These are phyloP conservation scores for Uria lomvia DNA, from an alignment of 2,113 vertebrate species.

Conservation along the genomic window DNA sequence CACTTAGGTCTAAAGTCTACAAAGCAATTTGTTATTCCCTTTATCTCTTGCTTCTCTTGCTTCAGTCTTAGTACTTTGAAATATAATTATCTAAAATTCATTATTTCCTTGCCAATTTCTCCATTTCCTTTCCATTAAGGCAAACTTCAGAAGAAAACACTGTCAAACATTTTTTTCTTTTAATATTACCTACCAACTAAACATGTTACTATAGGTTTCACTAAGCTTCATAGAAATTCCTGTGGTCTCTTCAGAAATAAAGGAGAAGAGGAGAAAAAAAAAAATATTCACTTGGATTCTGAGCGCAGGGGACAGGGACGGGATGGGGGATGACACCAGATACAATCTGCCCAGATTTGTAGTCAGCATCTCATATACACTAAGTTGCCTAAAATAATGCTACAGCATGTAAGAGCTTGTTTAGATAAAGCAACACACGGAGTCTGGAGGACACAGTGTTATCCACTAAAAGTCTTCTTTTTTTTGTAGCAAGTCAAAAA, in stretches of 20 bases:
- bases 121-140: neutral
- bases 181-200: neutral
- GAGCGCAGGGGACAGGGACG: neutral
- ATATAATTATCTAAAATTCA: neutral
- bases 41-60: neutral
- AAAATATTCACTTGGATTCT: neutral
- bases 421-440: neutral
- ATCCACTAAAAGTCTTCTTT: neutral
- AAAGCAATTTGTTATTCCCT: neutral
- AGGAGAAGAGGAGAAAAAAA: neutral
- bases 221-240: neutral
- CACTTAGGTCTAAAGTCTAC: neutral
- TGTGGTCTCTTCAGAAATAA: neutral
- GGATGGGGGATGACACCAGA: neutral
- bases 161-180: neutral
- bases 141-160: neutral
- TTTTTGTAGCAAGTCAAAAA: neutral
- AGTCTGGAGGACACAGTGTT: neutral
- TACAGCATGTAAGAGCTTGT: neutral
- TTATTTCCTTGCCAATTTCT: neutral
- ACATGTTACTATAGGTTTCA: accelerated
- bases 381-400: neutral
- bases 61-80: neutral
- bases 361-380: neutral
- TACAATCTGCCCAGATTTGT: neutral